Base-by-base conservation (phyloP, 1,140 invertebrate species). In the Stegodyphus dumicola region DNA sequence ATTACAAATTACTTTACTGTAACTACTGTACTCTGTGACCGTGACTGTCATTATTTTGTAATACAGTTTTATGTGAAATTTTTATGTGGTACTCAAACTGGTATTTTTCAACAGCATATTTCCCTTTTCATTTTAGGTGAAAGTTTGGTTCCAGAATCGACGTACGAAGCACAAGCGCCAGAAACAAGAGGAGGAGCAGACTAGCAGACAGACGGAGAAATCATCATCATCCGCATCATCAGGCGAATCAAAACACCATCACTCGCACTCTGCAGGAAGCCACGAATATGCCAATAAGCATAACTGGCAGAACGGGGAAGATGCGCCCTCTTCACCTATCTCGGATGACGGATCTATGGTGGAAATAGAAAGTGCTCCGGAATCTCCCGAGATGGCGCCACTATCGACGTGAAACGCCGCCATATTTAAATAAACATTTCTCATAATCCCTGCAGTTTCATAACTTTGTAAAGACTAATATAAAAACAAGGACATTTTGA, bases 101-200 rank as follows among this genome's bases (percentile, higher is more conserved):
- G 33, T 33, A 33, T 33, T 33, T 33, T 33, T 33, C 33, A 33
- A 33, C 33, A 33, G 1, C 33, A 33, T 33, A 33, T 15, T 5
- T 60, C 15, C 56, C 5, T 60, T 15, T 71, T 71, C 49, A 6
- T 85, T 87, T 53, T n/a, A 87, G 87, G 87, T 87, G 3, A 87
- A 99, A 93, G 97, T 99, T 5, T 99, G 98, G 98, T 99, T 99
- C 91, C 98, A 99, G 92, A 99, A 99, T 90, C 93, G 98, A 87
- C 92, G 98, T 90, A 99, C 98, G 88, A 99, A 99, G 91, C 96
- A 99, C 92, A 99, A 99, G 92, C 92, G 98, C 77, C 96, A 97
- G 94, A 96, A 98, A 91, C 95, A 97, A 89, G 97, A 98, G 90
- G 97, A 97, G 89, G 96, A 96, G 89, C 94, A 89, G 93, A 84